Conservation (phyloP, 37 sponge, comb jelly and placozoan genomes). For the Halisarca cf. caerulea region DNA sequence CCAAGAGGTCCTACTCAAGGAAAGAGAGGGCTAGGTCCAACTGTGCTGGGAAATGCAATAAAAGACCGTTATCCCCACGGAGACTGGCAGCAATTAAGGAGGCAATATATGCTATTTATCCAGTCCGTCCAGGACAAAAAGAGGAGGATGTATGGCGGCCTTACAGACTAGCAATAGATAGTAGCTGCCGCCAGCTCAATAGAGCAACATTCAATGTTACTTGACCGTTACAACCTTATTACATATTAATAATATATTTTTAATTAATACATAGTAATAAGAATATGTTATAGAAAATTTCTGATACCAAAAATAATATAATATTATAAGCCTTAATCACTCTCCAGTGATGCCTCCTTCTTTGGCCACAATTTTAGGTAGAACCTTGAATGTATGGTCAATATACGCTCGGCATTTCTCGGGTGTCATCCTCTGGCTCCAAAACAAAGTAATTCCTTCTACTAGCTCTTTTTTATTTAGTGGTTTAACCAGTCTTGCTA, state of each 20-base stretch:
- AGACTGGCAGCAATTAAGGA: background rate
- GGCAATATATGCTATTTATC: background rate
- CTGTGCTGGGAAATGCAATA: background rate
- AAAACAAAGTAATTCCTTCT: background rate
- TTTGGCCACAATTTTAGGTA: conserved; percentile 9
- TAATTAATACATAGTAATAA: background rate
- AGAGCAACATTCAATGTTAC: background rate
- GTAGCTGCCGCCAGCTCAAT: background rate
- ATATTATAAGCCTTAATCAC: too few species aligned
- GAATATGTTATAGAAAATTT: background rate
- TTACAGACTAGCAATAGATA: background rate
- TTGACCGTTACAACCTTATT: background rate
- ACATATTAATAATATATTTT: background rate
- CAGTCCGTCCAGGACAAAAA: background rate
- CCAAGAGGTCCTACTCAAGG: background rate
- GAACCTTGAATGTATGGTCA: background rate
- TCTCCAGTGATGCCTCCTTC: conserved; percentile 25
- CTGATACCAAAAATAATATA: background rate
- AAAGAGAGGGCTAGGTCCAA: background rate
- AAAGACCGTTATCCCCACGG: background rate
- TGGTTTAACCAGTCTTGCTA: conserved; percentile 7
- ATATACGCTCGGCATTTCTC: background rate
- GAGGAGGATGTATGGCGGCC: background rate
- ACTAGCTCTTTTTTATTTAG: background rate
- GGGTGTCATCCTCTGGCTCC: background rate